phyloP scores from a whole-genome alignment of 2,797 vertebrate genomes.

The Bucorvus abyssinicus region DNA sequence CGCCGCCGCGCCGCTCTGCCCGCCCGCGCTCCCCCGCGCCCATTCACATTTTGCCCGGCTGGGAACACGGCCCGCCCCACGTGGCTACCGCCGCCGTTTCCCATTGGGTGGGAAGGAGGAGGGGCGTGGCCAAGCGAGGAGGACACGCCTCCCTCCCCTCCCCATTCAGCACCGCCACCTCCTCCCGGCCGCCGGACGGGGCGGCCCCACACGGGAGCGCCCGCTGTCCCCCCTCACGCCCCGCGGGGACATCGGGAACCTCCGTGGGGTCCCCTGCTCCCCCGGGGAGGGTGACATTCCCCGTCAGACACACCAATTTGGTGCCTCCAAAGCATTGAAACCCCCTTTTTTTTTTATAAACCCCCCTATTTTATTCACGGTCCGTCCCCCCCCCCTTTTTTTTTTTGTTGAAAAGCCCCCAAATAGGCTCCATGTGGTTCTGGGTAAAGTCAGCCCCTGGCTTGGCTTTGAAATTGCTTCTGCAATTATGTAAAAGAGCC shows the following conservation, averaged over 20 bases:
- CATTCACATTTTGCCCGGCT: slow-evolving; percentile 82
- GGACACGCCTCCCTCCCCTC: not conserved
- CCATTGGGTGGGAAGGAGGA: slow-evolving; percentile 12
- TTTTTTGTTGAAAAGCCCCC: slow-evolving; percentile 69
- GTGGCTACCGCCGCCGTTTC: slow-evolving; percentile 27
- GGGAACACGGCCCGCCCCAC: slow-evolving; percentile 63
- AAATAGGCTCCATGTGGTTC: slow-evolving; percentile 80
- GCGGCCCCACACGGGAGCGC: not conserved
- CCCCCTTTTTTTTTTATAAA: slow-evolving; percentile 8
- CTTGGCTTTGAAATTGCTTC: slow-evolving; percentile 80
- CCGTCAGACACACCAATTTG: slow-evolving; percentile 74
- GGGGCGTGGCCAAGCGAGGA: fast-evolving
- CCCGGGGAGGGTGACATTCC: slow-evolving; percentile 25
- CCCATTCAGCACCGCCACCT: not conserved
- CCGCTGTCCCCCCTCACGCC: too few relatives aligned
- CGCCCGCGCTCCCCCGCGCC: slow-evolving; percentile 84
- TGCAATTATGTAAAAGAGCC: slow-evolving; percentile 83
- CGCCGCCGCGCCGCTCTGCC: slow-evolving; percentile 14
- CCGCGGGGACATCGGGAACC: not conserved
- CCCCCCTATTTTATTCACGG: not conserved
- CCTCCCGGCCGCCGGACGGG: not conserved
- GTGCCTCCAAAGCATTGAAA: slow-evolving; percentile 64
- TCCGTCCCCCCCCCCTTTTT: slow-evolving; percentile 19
- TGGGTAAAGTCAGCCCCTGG: slow-evolving; percentile 77
- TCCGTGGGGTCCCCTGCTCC: not conserved